Evolutionary conservation across 37 sponge, comb jelly and placozoan genomes (phyloP).

Genomic region (Halichondria panicea): DNA sequence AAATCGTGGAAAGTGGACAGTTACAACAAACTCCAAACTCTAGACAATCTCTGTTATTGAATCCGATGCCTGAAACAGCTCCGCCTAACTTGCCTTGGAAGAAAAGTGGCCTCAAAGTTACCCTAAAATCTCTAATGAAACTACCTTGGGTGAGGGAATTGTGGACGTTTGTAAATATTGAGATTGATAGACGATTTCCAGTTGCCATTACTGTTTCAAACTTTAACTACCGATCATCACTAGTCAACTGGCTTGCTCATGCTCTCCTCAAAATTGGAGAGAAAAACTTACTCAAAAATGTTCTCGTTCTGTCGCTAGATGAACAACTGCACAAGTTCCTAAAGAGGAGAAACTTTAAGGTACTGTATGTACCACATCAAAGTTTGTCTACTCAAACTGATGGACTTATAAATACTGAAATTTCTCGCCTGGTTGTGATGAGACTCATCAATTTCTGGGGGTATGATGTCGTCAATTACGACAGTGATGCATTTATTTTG

Average conservation of each 20-base stretch:
- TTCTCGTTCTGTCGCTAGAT: too few relatives aligned
- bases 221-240: neutral
- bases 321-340: too few relatives aligned
- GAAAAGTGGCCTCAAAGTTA: too few relatives aligned
- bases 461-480: constrained; percentile 20
- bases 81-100: too few relatives aligned
- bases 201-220: neutral
- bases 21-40: too few relatives aligned
- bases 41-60: too few relatives aligned
- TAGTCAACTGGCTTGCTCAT: constrained; percentile 16
- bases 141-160: neutral
- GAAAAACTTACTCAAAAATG: too few relatives aligned
- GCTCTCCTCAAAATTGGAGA: neutral
- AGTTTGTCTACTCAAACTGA: neutral
- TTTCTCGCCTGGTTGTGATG: constrained; percentile 6
- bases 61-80: too few relatives aligned
- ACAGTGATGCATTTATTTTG: constrained; percentile 27
- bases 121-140: too few relatives aligned
- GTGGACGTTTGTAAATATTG: neutral
- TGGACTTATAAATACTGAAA: neutral
- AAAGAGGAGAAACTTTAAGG: too few relatives aligned
- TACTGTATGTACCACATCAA: neutral
- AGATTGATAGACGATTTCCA: neutral
- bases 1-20: too few relatives aligned
- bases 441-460: constrained; percentile 22